phyloP scores from a whole-genome alignment of 2,797 vertebrate genomes.

The Selene dorsalis region DNA sequence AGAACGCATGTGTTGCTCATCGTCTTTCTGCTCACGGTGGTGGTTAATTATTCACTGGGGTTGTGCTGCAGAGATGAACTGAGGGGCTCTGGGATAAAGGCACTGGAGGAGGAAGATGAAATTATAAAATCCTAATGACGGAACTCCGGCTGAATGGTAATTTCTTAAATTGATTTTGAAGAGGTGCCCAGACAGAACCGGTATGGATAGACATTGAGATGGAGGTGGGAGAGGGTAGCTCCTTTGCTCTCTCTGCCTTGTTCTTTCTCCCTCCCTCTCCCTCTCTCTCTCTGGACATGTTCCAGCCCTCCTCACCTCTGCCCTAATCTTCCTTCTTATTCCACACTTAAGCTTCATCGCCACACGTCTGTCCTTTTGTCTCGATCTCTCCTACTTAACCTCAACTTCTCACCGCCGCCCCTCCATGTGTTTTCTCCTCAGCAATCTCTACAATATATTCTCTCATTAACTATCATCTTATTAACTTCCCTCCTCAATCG shows the following conservation, averaged over 20 bases:
- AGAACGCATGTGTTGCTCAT: constrained; percentile 70
- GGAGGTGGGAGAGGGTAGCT: constrained; percentile 38
- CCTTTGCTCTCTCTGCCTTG: constrained; percentile 1
- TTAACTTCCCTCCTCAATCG: constrained; percentile 14
- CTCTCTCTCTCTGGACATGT: constrained; percentile 42
- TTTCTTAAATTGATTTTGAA: constrained; percentile 86
- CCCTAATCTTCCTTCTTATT: constrained; percentile 59
- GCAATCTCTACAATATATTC: constrained; percentile 15
- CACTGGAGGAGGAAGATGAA: constrained; percentile 84
- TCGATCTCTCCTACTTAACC: constrained; percentile 60
- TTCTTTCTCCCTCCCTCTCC: constrained; percentile 29
- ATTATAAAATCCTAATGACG: constrained; percentile 86
- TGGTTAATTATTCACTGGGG: constrained; percentile 83
- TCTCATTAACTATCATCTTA: constrained; percentile 23
- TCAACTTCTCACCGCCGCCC: constrained; percentile 33
- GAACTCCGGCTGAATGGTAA: constrained; percentile 83
- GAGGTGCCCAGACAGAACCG: constrained; percentile 77
- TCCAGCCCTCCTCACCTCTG: constrained; percentile 62
- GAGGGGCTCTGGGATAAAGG: constrained; percentile 81
- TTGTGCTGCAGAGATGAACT: constrained; percentile 81
- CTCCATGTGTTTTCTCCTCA: constrained; percentile 20
- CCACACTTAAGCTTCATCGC: constrained; percentile 50
- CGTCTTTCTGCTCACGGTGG: constrained; percentile 79
- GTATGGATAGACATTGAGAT: constrained; percentile 61
- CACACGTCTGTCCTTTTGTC: constrained; percentile 65